Evolutionary conservation across 1,140 invertebrate genomes (phyloP).

Genomic region (Samia ricini): DNA sequence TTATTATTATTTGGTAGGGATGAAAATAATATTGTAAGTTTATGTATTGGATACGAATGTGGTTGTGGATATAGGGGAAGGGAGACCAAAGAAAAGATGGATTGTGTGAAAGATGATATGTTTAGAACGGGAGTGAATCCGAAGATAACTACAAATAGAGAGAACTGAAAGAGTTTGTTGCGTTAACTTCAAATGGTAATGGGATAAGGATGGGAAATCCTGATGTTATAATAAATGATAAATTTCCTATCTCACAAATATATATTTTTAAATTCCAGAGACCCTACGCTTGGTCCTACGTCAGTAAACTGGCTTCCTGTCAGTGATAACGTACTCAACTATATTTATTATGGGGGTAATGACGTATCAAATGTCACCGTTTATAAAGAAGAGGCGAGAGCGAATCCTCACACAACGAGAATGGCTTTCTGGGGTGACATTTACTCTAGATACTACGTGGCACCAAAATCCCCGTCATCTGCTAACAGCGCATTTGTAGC

Average conservation of each 20-base stretch:
- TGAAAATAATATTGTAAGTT: too few species aligned
- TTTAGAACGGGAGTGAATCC: too few species aligned
- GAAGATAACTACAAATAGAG: too few species aligned
- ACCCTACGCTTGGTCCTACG: background rate
- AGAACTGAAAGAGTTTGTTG: too few species aligned
- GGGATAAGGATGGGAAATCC: too few species aligned
- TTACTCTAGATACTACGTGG: conserved; percentile 11
- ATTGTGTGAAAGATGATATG: too few species aligned
- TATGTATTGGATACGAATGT: too few species aligned
- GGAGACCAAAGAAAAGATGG: too few species aligned
- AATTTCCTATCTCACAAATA: background rate
- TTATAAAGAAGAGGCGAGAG: conserved; percentile 11
- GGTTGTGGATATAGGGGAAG: too few species aligned
- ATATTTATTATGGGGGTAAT: conserved; percentile 16
- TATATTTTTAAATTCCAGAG: background rate
- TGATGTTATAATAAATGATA: too few species aligned
- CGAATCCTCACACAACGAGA: conserved; percentile 12
- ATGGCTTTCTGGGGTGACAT: conserved; percentile 19
- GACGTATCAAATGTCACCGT: background rate
- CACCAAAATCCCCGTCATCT: conserved; percentile 10
- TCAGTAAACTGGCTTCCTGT: background rate
- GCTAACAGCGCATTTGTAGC: conserved; percentile 1
- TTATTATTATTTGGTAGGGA: too few species aligned
- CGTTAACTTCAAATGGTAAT: too few species aligned
- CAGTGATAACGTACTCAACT: conserved; percentile 6